Percentiles rank a stretch among this genome's conserved stretches.
These are phyloP conservation scores for Athrips mouffetella DNA, from an alignment of 2,888 invertebrate genomes.

Conservation along the genomic window DNA sequence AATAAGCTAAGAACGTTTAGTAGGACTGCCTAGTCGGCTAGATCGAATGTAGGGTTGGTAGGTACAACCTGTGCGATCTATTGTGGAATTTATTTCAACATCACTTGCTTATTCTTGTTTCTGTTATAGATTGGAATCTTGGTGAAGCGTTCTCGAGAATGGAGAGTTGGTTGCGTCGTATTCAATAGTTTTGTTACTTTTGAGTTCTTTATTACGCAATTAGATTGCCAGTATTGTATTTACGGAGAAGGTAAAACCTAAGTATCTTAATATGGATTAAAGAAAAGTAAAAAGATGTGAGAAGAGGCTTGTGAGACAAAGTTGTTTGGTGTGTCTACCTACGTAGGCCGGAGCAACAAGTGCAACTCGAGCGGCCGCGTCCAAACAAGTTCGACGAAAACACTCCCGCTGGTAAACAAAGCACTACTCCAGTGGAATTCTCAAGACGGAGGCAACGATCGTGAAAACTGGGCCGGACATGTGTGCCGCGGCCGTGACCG, in stretches of 20 bases:
- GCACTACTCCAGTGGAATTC: conserved; percentile 58
- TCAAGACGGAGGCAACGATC: conserved; percentile 55
- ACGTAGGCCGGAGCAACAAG: conserved; percentile 16
- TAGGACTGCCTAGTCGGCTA: conserved; percentile 8
- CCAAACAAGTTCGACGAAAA: conserved; percentile 29
- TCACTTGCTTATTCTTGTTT: conserved; percentile 9
- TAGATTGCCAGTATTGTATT: not conserved
- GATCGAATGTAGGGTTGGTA: conserved; percentile 10
- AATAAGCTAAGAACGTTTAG: not conserved
- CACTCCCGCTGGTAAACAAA: conserved; percentile 59
- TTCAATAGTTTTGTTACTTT: conserved; percentile 7
- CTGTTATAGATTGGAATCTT: conserved; percentile 7
- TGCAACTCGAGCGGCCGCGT: conserved; percentile 12
- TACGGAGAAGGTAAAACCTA: not conserved
- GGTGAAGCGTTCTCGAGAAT: conserved; percentile 9
- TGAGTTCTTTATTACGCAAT: conserved; percentile 1
- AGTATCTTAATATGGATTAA: not conserved
- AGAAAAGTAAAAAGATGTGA: not conserved
- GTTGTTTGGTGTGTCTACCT: not conserved
- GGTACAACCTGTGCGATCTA: conserved; percentile 4
- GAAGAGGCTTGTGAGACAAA: not conserved
- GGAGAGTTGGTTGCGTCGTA: conserved; percentile 6
- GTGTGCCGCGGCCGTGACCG: conserved; percentile 75
- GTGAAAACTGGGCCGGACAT: conserved; percentile 77
- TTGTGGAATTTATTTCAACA: conserved; percentile 9